Evolutionary conservation across 1,140 invertebrate species (phyloP).

Genomic region (Nixonia krombeini): DNA sequence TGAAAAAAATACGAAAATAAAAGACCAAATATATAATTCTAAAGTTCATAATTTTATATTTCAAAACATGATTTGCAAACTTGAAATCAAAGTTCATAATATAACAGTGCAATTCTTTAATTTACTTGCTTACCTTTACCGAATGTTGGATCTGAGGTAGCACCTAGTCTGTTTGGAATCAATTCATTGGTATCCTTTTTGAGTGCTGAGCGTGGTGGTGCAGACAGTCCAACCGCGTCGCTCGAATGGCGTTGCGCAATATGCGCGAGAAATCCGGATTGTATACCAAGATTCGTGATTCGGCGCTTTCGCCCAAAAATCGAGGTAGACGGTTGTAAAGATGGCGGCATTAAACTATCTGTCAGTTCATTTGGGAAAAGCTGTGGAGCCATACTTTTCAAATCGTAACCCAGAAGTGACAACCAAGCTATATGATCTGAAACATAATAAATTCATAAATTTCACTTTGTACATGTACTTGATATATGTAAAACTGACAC

Average conservation of each 20-base stretch:
- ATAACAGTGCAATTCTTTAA: no score
- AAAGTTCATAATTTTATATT: background rate
- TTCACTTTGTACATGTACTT: no score
- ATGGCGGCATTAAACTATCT: slow-evolving; percentile 75
- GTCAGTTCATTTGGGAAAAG: slow-evolving; percentile 79
- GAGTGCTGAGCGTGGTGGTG: slow-evolving; percentile 80
- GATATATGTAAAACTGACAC: no score
- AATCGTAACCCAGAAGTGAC: slow-evolving; percentile 84
- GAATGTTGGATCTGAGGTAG: slow-evolving; percentile 87
- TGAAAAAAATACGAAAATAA: background rate
- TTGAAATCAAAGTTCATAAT: no score
- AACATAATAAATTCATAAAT: slow-evolving; percentile 58
- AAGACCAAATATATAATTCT: background rate
- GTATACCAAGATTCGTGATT: slow-evolving; percentile 74
- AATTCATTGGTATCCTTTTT: slow-evolving; percentile 81
- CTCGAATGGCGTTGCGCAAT: slow-evolving; percentile 82
- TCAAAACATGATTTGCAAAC: background rate
- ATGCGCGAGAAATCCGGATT: slow-evolving; percentile 85
- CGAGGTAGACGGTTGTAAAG: slow-evolving; percentile 73
- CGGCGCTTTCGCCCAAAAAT: slow-evolving; percentile 74
- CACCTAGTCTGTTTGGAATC: slow-evolving; percentile 80
- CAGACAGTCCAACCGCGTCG: slow-evolving; percentile 79
- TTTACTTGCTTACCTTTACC: slow-evolving; percentile 81
- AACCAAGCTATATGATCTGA: slow-evolving; percentile 90
- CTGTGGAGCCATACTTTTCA: slow-evolving; percentile 90